Evolutionary conservation across 2,888 invertebrate genomes (phyloP), one percentile per base, ranked within the genome.

Genomic region (Sturmia bella): DNA sequence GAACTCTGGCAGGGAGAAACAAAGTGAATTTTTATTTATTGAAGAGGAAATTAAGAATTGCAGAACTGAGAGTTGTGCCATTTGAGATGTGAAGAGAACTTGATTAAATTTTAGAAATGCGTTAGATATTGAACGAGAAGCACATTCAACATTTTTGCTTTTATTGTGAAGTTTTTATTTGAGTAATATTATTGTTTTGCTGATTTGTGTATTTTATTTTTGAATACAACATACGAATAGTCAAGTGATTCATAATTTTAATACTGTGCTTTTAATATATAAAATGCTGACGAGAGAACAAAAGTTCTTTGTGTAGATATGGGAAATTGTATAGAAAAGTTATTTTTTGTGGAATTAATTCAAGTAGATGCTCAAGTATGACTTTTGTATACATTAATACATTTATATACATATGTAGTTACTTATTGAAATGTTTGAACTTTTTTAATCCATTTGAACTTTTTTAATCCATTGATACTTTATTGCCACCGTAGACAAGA

Each of bases 401-500:
- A 32, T 9, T 32, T 32, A 32, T 7, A 7, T 32, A 32, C 32
- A 32, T 32, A 32, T 7, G 9, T 32, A 32, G 7, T 1, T 32
- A 32, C 32, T 9, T 32, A 6, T 6, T 7, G n/a, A 11, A 12
- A 13, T 63, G 17, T 15, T 13, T 48, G 4, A 43, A 24, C 9
- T 17, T 68, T 43, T 27, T 45, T 11, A 15, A 12, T n/a, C 9
- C 1, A 52, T 41, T 39, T 4, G 13, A 21, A 50, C 1, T 27
- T 57, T 17, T 13, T 12, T 39, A 19, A 27, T 52, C 21, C 64
- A 37, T 57, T 45, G 32, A 39, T 66, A 19, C 41, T 57, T 15
- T 32, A 13, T 19, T 27, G 7, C 32, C 32, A 48, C 72, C 32
- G 32, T 43, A 84, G 93, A 92, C 91, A 68, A 92, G 92, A 90